phyloP scores from a whole-genome alignment of 2,113 vertebrate genomes.

The Tor tambroides region DNA sequence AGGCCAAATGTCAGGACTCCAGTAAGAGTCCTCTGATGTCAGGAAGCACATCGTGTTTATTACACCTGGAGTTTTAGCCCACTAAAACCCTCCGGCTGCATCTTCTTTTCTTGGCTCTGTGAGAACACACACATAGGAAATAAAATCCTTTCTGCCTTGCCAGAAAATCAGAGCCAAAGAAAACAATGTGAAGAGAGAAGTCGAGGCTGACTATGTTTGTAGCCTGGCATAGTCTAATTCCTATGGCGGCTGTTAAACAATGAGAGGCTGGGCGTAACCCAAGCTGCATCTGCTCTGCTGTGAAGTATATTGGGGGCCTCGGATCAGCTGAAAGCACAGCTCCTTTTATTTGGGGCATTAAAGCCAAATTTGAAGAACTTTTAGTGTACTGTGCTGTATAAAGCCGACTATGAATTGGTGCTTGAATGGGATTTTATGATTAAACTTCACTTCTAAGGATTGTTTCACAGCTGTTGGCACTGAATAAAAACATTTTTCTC shows the following conservation, averaged over 20 bases:
- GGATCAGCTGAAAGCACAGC: constrained; percentile 44
- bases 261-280: constrained; percentile 43
- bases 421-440: constrained; percentile 55
- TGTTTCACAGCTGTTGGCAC: constrained; percentile 41
- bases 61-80: constrained; percentile 23
- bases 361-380: constrained; percentile 63
- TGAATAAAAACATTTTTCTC: neutral
- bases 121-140: constrained; percentile 8
- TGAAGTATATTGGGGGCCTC: constrained; percentile 30
- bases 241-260: constrained; percentile 46
- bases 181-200: constrained; percentile 45
- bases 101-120: constrained; percentile 12
- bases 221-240: constrained; percentile 42
- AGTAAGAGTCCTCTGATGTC: neutral
- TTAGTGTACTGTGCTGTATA: constrained; percentile 60
- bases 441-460: constrained; percentile 33
- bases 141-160: constrained; percentile 32
- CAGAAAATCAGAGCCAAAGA: constrained; percentile 46
- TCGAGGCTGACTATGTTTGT: constrained; percentile 19
- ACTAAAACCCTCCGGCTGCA: constrained; percentile 15
- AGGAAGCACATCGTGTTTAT: constrained; percentile 22
- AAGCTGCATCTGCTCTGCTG: constrained; percentile 35
- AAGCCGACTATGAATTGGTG: constrained; percentile 62
- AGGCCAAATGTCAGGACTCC: neutral
- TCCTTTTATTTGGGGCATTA: constrained; percentile 62